phyloP scores from a whole-genome alignment of 2,888 invertebrate species.

The Pammene aurita region DNA sequence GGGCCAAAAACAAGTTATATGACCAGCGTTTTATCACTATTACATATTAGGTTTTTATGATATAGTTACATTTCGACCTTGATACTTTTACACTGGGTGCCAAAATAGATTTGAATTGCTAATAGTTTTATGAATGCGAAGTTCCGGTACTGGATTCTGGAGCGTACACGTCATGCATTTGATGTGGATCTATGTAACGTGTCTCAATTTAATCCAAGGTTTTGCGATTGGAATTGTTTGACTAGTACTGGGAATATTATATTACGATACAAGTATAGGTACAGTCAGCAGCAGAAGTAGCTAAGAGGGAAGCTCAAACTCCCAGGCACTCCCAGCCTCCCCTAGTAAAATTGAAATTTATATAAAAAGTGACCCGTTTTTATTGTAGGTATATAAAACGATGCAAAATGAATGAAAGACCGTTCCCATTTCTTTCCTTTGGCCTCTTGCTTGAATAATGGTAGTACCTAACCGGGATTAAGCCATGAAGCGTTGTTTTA shows the following conservation, averaged over 20 bases:
- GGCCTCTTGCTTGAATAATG: too few relatives aligned
- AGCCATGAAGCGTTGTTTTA: too few relatives aligned
- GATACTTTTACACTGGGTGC: slow-evolving; percentile 25
- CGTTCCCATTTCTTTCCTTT: too few relatives aligned
- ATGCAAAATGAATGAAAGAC: too few relatives aligned
- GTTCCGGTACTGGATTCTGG: slow-evolving; percentile 26
- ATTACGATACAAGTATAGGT: too few relatives aligned
- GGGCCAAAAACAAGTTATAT: slow-evolving; percentile 23
- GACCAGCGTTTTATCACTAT: slow-evolving; percentile 20
- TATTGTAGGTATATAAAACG: too few relatives aligned
- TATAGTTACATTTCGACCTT: slow-evolving; percentile 23
- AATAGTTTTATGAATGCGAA: slow-evolving; percentile 26
- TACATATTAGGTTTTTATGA: slow-evolving; percentile 30
- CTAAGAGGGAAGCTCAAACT: too few relatives aligned
- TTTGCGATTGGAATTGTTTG: background rate
- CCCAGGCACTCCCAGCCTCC: too few relatives aligned
- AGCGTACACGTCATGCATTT: slow-evolving; percentile 19
- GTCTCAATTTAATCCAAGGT: slow-evolving; percentile 12
- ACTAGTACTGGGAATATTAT: background rate
- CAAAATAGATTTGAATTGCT: slow-evolving; percentile 36
- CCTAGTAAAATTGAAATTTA: too few relatives aligned
- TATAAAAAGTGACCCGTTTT: too few relatives aligned
- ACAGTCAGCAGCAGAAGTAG: background rate
- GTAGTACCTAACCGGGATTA: too few relatives aligned
- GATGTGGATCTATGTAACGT: slow-evolving; percentile 6